phyloP scores from a whole-genome alignment of 2,797 vertebrate species.

The Sorex maritimensis region DNA sequence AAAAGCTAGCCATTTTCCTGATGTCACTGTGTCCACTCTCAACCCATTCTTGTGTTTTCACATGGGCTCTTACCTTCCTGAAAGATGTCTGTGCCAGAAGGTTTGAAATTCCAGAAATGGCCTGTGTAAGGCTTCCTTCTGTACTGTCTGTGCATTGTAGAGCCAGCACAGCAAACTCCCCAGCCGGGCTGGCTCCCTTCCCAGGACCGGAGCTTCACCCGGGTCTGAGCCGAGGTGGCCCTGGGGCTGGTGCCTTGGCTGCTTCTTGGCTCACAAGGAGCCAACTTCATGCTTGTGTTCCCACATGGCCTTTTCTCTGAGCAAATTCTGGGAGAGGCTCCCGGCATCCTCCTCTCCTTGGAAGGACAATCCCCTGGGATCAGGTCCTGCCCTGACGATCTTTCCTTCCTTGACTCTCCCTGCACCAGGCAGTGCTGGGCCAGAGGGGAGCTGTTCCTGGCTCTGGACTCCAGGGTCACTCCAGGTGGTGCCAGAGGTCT shows the following conservation, averaged over 20 bases:
- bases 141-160: no score
- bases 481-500: no score
- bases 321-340: neutral
- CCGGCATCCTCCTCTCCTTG: neutral
- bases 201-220: neutral
- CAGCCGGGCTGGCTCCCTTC: neutral
- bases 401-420: neutral
- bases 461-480: no score
- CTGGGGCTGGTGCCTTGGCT: neutral
- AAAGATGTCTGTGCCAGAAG: neutral
- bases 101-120: neutral
- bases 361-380: no score
- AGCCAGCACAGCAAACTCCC: neutral
- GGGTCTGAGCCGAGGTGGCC: neutral
- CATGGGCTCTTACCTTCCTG: neutral
- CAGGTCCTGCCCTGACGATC: neutral
- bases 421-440: no score
- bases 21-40: slow-evolving; percentile 32
- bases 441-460: no score
- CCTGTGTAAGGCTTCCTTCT: neutral
- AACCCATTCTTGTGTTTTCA: neutral
- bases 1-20: slow-evolving; percentile 92
- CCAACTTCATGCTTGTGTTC: neutral
- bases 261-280: neutral
- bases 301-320: neutral